A percentile compares a stretch with the other conserved stretches of the same genome.
Evolutionary conservation across 2,113 vertebrate genomes (phyloP).

Genomic region (Micromys minutus): DNA sequence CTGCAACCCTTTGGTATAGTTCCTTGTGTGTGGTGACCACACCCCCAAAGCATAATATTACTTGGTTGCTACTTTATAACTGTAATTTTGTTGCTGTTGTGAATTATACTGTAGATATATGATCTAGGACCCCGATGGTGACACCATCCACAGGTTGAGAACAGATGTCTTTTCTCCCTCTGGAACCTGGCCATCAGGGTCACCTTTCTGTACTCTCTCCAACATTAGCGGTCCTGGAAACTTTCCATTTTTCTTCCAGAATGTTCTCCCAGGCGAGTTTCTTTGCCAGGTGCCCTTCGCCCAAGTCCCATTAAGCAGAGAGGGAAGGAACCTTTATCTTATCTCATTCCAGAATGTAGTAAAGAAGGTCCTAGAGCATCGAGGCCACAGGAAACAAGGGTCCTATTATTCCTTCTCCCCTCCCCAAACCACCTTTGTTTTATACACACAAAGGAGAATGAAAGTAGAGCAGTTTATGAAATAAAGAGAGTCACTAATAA

Average conservation of each 20-base stretch:
- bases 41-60: neutral
- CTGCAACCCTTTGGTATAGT: neutral
- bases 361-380: neutral
- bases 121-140: neutral
- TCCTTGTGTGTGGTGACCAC: neutral
- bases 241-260: neutral
- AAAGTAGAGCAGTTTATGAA: slow-evolving; percentile 30
- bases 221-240: neutral
- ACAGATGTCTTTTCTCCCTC: neutral
- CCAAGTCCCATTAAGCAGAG: neutral
- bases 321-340: neutral
- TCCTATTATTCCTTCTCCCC: neutral
- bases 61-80: neutral
- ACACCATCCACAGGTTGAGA: neutral
- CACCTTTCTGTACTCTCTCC: neutral
- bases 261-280: neutral
- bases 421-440: neutral
- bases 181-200: neutral
- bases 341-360: neutral
- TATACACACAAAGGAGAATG: slow-evolving; percentile 39
- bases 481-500: neutral
- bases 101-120: neutral
- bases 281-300: neutral
- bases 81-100: neutral
- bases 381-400: neutral